A percentile compares a stretch with the other conserved stretches of the same genome.
These are phyloP conservation scores for Atractosteus spatula DNA, from an alignment of 2,113 vertebrate genomes.

Conservation along the genomic window DNA sequence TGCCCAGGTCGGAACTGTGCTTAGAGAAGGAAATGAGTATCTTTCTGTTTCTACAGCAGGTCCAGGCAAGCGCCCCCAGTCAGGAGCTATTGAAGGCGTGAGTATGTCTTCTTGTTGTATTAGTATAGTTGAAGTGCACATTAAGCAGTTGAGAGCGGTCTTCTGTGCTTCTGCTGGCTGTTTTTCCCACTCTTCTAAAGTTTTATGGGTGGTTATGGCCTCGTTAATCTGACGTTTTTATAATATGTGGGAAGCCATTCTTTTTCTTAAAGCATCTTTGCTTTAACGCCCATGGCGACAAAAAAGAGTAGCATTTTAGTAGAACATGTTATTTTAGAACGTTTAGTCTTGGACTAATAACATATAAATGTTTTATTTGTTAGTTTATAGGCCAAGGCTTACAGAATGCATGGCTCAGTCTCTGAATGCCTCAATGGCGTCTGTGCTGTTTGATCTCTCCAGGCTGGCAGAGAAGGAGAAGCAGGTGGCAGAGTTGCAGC, in stretches of 20 bases:
- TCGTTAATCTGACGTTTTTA: no score
- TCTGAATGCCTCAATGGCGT: not conserved
- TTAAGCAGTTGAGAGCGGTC: not conserved
- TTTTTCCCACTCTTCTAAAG: not conserved
- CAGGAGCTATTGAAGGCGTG: conserved; percentile 56
- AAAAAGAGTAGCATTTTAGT: no score
- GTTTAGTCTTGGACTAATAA: no score
- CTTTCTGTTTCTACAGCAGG: conserved; percentile 31
- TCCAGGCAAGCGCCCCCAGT: conserved; percentile 45
- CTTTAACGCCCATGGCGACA: no score
- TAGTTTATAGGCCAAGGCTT: no score
- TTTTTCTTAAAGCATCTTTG: no score
- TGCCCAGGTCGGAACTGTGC: not conserved
- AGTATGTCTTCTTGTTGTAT: conserved; percentile 31
- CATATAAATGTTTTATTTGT: no score
- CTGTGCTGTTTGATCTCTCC: conserved; percentile 29
- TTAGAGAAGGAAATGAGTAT: not conserved
- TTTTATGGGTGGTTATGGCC: not conserved
- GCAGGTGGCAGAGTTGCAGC: conserved; percentile 68
- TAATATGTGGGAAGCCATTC: no score
- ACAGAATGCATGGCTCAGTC: not conserved
- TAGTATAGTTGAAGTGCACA: no score
- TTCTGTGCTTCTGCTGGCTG: not conserved
- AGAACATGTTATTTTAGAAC: no score
- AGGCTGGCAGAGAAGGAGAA: conserved; percentile 83